Base-by-base conservation (phyloP, 2,113 vertebrate species). In the Myotis davidii region DNA sequence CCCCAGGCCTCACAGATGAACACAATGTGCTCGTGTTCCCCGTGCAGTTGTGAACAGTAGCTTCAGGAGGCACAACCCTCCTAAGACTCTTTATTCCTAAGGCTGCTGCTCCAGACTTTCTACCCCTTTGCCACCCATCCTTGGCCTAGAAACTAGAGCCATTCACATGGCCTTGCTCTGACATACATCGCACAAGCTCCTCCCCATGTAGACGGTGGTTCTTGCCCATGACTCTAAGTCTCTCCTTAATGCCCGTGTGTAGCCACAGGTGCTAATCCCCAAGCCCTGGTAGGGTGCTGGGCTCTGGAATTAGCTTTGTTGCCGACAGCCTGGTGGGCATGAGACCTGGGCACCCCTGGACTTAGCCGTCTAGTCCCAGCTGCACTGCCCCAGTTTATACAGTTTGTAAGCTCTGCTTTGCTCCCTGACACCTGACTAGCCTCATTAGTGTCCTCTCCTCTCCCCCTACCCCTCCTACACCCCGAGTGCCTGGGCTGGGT, bases 51-150 rank as follows among this genome's bases (percentile, higher is more conserved):
- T 56, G 65, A n/a, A 39, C 18, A 39, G n/a, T 65, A n/a, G n/a
- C 50, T 45, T 13, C 17, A 9, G 54, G 56, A 61, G 48, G 9
- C 48, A 45, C 21, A 48, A 0, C 3, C 0, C 0, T 39, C 4
- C 0, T 42, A 23, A 76, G 11, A 74, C 79, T 73, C 69, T 92
- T 78, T 45, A 50, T 72, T 34, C 29, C 32, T 20, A 79, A 64
- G 74, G 8, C 59, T 20, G 52, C 32, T 34, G 39, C 70, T 59
- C 64, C 32, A 2, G 10, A 0, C 29, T 25, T 5, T 83, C 70
- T 77, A 11, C 89, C 32, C 13, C 29, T 74, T 39, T 70, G 29
- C 29, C 54, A 25, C 48, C 52, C n/a, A 8, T 85, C 37, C 77
- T 85, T 77, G 50, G 50, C 12, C 6, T 34, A 73, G 78, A 82